Evolutionary conservation across 2,888 invertebrate species (phyloP), one percentile per base, ranked within the genome.

Genomic region (Eristalinus aeneus): DNA sequence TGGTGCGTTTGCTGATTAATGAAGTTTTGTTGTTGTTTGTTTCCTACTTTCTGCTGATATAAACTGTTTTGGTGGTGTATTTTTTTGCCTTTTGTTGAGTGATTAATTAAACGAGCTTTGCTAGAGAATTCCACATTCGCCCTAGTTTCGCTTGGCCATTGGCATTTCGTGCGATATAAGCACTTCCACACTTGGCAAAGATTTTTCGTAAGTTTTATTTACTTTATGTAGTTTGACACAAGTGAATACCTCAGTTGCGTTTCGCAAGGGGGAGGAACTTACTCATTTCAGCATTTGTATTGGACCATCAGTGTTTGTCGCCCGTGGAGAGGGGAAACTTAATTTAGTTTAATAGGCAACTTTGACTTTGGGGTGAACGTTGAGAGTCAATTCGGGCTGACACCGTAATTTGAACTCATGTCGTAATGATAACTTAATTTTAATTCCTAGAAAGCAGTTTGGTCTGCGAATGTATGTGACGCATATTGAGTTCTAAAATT

Each of bases 301-400:
- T 76, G 22, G n/a, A 53, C 68, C 34, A 23, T 9, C 11, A 34
- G 1, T 60, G 16, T 46, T n/a, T 61, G 23, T 22, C 4, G 31
- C 20, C 20, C 11, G 31, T 63, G 27, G 12, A 22, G n/a, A 27
- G n/a, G 61, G 72, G 20, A 32, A 65, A 61, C 56, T 46, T 67
- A 72, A 72, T 78, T 78, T 65, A 72, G 58, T 72, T 78, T 73
- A 60, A 79, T 79, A 79, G 56, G 11, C 16, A 64, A 63, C 56
- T 65, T 73, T 80, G 61, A 67, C 67, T 65, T 64, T 74, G 79
- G 67, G 74, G 74, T 74, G 79, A 63, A 73, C 54, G 73, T 34
- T 36, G 34, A 61, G 60, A 80, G 67, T 67, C 61, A 80, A 80
- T 61, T 73, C 60, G 10, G 36, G 61, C 60, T 68, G 68, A 63